Conservation (phyloP, 2,888 invertebrate genomes). For the Leucania comma region DNA sequence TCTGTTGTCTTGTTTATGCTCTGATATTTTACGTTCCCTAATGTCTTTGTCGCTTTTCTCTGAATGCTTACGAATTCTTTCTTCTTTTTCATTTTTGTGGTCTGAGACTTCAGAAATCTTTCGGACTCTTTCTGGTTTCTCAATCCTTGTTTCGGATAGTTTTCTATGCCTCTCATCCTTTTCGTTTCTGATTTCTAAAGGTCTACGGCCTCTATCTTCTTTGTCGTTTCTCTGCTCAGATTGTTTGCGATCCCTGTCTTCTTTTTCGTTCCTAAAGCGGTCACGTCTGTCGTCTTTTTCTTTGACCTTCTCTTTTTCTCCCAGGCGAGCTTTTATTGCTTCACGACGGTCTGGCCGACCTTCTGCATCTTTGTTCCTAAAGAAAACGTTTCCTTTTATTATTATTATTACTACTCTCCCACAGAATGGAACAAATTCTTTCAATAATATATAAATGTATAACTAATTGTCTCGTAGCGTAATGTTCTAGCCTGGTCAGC, state of each 20-base stretch:
- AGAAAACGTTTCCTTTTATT: neutral
- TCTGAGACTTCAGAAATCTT: constrained; percentile 45
- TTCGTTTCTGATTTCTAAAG: constrained; percentile 44
- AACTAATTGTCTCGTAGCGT: no score
- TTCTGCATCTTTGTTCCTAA: constrained; percentile 71
- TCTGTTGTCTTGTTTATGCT: constrained; percentile 40
- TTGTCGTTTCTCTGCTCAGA: constrained; percentile 43
- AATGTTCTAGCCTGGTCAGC: no score
- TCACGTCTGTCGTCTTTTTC: constrained; percentile 55
- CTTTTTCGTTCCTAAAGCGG: constrained; percentile 41
- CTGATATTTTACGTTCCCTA: constrained; percentile 45
- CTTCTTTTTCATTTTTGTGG: constrained; percentile 35
- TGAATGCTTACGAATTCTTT: constrained; percentile 34
- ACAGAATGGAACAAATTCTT: no score
- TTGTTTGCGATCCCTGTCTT: constrained; percentile 38
- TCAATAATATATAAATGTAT: no score
- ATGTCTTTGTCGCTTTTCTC: constrained; percentile 50
- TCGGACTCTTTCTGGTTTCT: constrained; percentile 57
- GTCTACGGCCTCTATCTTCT: constrained; percentile 46
- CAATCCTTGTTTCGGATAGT: constrained; percentile 43
- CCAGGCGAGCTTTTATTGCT: constrained; percentile 65
- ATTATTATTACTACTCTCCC: neutral
- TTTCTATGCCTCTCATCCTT: constrained; percentile 42
- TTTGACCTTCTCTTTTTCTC: constrained; percentile 58
- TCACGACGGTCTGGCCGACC: constrained; percentile 70